A percentile compares a stretch with the other conserved stretches of the same genome.
phyloP scores from a whole-genome alignment of 2,113 vertebrate genomes.

The Xiphophorus hellerii region DNA sequence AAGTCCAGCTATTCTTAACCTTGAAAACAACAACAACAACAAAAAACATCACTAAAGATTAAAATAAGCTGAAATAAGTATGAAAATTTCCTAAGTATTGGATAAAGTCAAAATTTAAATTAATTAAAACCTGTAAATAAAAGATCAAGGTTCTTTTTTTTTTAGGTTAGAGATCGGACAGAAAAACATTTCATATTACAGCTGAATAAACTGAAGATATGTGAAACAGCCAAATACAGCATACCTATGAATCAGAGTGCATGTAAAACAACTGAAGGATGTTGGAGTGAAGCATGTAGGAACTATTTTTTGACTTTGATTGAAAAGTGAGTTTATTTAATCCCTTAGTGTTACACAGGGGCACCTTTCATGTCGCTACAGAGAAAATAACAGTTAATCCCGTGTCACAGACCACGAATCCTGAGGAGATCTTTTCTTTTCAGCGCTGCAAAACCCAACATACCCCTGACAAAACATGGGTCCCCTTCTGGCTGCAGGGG shows the following conservation, averaged over 20 bases:
- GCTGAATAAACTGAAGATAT: neutral
- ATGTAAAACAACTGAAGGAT: slow-evolving; percentile 4
- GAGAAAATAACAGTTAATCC: slow-evolving; percentile 70
- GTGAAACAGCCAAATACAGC: slow-evolving; percentile 17
- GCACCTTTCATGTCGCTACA: slow-evolving; percentile 53
- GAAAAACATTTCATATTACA: no score
- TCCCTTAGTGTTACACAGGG: slow-evolving; percentile 39
- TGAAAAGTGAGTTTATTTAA: slow-evolving; percentile 63
- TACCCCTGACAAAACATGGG: slow-evolving; percentile 42
- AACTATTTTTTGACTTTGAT: slow-evolving; percentile 50
- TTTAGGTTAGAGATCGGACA: no score
- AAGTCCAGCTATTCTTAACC: neutral
- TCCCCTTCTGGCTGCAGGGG: slow-evolving; percentile 43
- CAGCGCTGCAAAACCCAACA: slow-evolving; percentile 41
- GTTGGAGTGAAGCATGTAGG: slow-evolving; percentile 32
- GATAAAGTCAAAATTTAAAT: no score
- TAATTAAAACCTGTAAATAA: no score
- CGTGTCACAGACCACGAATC: slow-evolving; percentile 64
- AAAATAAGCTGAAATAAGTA: no score
- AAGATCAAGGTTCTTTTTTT: no score
- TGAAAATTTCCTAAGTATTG: no score
- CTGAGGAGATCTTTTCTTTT: slow-evolving; percentile 48
- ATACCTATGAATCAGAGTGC: slow-evolving; percentile 2
- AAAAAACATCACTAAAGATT: no score
- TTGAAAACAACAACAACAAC: no score